phyloP scores from a whole-genome alignment of 37 sponge, comb jelly and placozoan genomes.

The Mnemiopsis leidyi region DNA sequence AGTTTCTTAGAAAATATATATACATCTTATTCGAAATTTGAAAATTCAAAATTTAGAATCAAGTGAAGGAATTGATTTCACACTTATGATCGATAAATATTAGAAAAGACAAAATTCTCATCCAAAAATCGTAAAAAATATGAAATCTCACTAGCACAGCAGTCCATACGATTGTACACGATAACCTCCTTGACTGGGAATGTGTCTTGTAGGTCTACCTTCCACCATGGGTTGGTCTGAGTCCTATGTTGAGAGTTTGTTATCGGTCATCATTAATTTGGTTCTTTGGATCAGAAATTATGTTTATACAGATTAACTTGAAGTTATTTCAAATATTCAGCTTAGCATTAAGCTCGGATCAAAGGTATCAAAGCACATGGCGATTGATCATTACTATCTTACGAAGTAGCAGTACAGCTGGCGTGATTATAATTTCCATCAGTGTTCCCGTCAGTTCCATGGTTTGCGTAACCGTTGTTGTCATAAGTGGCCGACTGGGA shows the following conservation, averaged over 20 bases:
- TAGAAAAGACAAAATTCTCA: neutral
- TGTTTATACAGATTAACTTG: too few relatives aligned
- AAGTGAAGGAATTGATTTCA: neutral
- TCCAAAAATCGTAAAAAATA: neutral
- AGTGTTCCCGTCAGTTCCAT: neutral
- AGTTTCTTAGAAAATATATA: too few relatives aligned
- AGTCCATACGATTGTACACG: neutral
- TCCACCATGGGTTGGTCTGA: conserved; percentile 44
- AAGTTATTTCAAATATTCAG: too few relatives aligned
- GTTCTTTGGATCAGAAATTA: too few relatives aligned
- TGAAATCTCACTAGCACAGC: neutral
- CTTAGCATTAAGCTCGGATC: too few relatives aligned
- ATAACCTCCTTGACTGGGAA: neutral
- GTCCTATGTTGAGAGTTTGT: too few relatives aligned
- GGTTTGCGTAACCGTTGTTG: neutral
- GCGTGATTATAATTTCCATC: neutral
- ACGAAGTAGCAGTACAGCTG: neutral
- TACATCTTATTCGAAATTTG: too few relatives aligned
- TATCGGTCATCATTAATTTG: too few relatives aligned
- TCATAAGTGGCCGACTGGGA: conserved; percentile 10
- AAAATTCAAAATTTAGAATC: neutral
- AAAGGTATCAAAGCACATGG: too few relatives aligned
- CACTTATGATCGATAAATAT: too few relatives aligned
- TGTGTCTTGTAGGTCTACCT: neutral
- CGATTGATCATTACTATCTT: too few relatives aligned